These are phyloP conservation scores for Drosophila rufa DNA, from an alignment of 1,140 invertebrate genomes.

Conservation along the genomic window DNA sequence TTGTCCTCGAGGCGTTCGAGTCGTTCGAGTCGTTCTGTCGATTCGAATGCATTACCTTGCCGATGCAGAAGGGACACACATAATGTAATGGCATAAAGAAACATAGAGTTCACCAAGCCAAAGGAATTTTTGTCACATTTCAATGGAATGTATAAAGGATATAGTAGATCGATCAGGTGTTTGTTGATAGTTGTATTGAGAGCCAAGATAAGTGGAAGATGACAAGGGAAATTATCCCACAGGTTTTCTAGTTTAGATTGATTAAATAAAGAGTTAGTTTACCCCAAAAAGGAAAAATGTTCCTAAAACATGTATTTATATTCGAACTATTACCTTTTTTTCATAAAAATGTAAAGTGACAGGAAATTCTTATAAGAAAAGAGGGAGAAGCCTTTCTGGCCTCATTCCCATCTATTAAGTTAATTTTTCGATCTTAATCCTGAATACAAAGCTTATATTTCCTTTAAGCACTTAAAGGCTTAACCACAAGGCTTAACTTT, in stretches of 20 bases:
- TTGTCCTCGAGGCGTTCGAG: constrained; percentile 49
- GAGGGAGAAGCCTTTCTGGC: too few species aligned
- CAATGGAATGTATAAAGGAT: not conserved
- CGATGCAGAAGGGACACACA: constrained; percentile 3
- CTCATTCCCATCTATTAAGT: too few species aligned
- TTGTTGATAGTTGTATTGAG: not conserved
- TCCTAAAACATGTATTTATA: too few species aligned
- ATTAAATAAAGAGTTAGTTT: not conserved
- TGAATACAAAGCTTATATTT: too few species aligned
- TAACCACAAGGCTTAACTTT: too few species aligned
- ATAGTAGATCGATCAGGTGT: not conserved
- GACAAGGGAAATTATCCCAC: too few species aligned
- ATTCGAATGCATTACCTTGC: constrained; percentile 33
- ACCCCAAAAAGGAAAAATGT: not conserved
- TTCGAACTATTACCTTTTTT: too few species aligned
- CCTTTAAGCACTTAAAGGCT: too few species aligned
- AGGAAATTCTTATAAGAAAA: too few species aligned
- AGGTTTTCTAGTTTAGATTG: not conserved
- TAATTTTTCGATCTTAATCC: too few species aligned
- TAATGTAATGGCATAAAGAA: constrained; percentile 14
- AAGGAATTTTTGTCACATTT: not conserved
- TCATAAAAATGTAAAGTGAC: too few species aligned
- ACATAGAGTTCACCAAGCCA: not conserved
- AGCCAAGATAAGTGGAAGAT: too few species aligned
- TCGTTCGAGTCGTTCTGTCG: constrained; percentile 30